Evolutionary conservation across 2,797 vertebrate genomes (phyloP).

Genomic region (Dicrostonyx torquatus): DNA sequence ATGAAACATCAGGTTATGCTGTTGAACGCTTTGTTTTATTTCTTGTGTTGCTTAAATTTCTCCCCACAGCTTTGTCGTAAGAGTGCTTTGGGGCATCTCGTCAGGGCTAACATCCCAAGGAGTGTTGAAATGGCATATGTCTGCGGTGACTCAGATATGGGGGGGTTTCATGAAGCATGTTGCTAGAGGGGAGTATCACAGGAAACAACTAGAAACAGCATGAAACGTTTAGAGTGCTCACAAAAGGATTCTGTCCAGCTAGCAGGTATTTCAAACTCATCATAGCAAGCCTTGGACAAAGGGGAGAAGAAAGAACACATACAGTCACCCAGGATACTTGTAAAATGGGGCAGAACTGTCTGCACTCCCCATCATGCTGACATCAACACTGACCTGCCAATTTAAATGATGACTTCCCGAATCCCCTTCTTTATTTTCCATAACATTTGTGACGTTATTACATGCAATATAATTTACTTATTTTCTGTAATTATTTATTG

Average conservation of each 20-base stretch:
- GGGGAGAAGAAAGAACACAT: background rate
- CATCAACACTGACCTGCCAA: background rate
- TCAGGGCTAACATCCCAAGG: background rate
- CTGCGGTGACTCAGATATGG: background rate
- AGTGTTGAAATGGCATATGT: background rate
- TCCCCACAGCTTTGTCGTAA: background rate
- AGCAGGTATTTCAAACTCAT: background rate
- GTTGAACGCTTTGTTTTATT: background rate
- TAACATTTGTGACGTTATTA: background rate
- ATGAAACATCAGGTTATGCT: background rate
- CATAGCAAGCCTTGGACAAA: no score
- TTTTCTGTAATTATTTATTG: background rate
- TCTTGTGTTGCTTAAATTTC: conserved; percentile 58
- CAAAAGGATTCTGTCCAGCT: background rate
- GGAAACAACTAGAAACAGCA: background rate
- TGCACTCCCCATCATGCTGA: background rate
- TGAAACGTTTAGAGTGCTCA: background rate
- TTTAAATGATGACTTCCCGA: background rate
- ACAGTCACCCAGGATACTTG: background rate
- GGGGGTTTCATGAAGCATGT: background rate
- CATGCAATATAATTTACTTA: background rate
- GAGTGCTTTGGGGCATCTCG: background rate
- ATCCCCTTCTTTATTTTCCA: background rate
- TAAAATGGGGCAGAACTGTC: background rate
- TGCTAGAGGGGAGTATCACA: background rate